Conservation (phyloP, 2,888 invertebrate species). For the Yponomeuta sedellus region DNA sequence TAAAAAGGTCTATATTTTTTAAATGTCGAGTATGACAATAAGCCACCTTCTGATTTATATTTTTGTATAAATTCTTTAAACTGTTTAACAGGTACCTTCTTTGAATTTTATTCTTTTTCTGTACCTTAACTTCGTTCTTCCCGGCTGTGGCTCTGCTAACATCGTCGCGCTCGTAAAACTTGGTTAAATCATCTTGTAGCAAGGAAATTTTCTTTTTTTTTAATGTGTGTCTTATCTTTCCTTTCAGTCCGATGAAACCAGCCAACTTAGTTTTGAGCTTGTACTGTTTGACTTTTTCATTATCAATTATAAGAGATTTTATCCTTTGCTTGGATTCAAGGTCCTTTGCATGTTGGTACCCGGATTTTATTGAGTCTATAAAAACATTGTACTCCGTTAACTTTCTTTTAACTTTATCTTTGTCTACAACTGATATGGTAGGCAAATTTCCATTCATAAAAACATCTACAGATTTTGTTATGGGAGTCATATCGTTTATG, state of each 20-base stretch:
- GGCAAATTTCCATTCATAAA: constrained; percentile 16
- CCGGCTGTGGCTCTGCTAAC: constrained; percentile 20
- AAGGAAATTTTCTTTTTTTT: constrained; percentile 8
- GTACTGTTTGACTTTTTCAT: constrained; percentile 14
- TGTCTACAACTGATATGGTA: constrained; percentile 16
- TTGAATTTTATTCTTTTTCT: constrained; percentile 14
- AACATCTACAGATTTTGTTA: not conserved
- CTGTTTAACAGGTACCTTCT: constrained; percentile 14
- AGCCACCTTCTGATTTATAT: constrained; percentile 1
- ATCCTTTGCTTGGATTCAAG: constrained; percentile 8
- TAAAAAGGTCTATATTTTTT: constrained; percentile 14
- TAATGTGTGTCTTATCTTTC: constrained; percentile 16
- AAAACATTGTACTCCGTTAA: constrained; percentile 14
- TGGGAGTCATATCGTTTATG: no score
- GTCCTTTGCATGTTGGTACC: constrained; percentile 11
- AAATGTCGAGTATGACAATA: constrained; percentile 7
- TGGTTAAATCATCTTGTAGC: constrained; percentile 15
- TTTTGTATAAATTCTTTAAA: constrained; percentile 4
- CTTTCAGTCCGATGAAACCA: constrained; percentile 16
- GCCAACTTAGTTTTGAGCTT: constrained; percentile 15
- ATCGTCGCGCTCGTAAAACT: constrained; percentile 17
- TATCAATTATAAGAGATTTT: constrained; percentile 10
- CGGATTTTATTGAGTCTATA: constrained; percentile 11
- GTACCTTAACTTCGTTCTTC: constrained; percentile 18
- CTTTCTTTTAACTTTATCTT: constrained; percentile 16